Evolutionary conservation across 2,888 invertebrate genomes (phyloP), one percentile per base, ranked within the genome.

Genomic region (Diaphora mendica): DNA sequence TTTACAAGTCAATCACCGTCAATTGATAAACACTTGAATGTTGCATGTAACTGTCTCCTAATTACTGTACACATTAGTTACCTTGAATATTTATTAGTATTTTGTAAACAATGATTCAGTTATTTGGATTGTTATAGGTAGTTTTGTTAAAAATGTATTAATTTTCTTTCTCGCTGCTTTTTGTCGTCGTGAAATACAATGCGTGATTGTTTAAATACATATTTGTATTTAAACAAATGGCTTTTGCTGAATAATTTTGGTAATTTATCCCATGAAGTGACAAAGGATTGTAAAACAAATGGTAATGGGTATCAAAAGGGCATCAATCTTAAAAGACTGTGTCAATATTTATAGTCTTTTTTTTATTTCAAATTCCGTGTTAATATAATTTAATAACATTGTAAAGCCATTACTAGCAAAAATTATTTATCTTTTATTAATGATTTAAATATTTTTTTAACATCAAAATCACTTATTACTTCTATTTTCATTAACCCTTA

Each of bases 1-100:
- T 55, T 71, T 33, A 68, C 66, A 70, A 79, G 75, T 81, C 82
- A 83, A 83, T 78, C 70, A 67, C 64, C 74, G 72, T 78, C 75
- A 82, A 75, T 76, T 77, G 76, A 70, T 64, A 51, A 66, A 74
- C 70, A 67, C 70, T 72, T 76, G 65, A 64, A 72, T 48, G 75
- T 64, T n/a, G 72, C 76, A 76, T 76, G n/a, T 64, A 79, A 77
- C 68, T 81, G 81, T 76, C 79, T 79, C 77, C 73, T 26, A 68
- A 74, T 72, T 44, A 64, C 69, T 67, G 70, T 72, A 74, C 62
- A 68, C 71, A 73, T 66, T 71, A 83, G 83, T 81, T 82, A 82
- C 83, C 82, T 77, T 70, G 79, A 83, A 77, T 69, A 82, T 75
- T 77, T 77, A 70, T 80, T 72, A 73, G 72, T 78, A 77, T 78